These are phyloP conservation scores for Drosophila birchii DNA, from an alignment of 2,888 invertebrate species.

Conservation along the genomic window DNA sequence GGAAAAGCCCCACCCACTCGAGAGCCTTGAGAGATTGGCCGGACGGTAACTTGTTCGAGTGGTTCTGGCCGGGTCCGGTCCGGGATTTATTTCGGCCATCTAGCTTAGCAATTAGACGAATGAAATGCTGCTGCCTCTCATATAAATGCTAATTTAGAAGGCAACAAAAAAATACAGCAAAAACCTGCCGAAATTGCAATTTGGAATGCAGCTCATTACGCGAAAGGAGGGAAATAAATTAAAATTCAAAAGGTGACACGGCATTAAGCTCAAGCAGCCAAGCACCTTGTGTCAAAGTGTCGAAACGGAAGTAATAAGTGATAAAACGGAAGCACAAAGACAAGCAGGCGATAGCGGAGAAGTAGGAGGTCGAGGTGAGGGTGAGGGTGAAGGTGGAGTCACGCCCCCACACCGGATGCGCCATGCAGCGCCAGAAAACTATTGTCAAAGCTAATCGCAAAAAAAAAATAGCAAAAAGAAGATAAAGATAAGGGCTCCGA, in stretches of 20 bases:
- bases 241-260: constrained; percentile 73
- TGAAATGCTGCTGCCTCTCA: constrained; percentile 52
- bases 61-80: constrained; percentile 30
- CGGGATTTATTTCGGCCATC: constrained; percentile 70
- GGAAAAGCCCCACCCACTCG: constrained; percentile 10
- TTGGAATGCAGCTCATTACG: constrained; percentile 53
- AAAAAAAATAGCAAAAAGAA: constrained; percentile 4
- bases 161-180: constrained; percentile 8
- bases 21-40: constrained; percentile 51
- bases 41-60: constrained; percentile 55
- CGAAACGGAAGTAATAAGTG: constrained; percentile 79
- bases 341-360: constrained; percentile 57
- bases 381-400: constrained; percentile 5
- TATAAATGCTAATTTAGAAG: constrained; percentile 70
- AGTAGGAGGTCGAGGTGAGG: not conserved
- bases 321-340: constrained; percentile 74
- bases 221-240: constrained; percentile 49
- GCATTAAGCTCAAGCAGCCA: constrained; percentile 59
- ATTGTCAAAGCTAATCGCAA: constrained; percentile 73
- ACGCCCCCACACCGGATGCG: constrained; percentile 69
- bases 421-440: constrained; percentile 60
- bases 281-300: constrained; percentile 55
- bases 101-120: constrained; percentile 70
- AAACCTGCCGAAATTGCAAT: constrained; percentile 44
- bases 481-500: not conserved